phyloP scores from a whole-genome alignment of 2,888 invertebrate genomes.

The Tineola bisselliella region DNA sequence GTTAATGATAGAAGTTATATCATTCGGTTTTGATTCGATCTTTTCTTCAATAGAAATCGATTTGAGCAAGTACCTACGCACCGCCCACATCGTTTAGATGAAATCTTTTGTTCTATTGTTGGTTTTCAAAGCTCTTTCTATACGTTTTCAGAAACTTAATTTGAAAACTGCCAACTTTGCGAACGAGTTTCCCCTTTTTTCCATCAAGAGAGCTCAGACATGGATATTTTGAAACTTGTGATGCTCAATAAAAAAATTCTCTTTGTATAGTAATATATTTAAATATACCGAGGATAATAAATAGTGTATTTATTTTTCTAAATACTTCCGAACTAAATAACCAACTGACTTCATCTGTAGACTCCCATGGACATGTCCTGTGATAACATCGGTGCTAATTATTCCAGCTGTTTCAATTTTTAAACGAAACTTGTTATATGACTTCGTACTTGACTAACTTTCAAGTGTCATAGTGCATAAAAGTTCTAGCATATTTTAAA shows the following conservation, averaged over 20 bases:
- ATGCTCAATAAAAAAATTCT: no score
- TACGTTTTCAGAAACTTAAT: slow-evolving; percentile 29
- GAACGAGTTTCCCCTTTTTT: slow-evolving; percentile 25
- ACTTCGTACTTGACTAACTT: no score
- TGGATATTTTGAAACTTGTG: background rate
- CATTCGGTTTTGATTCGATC: background rate
- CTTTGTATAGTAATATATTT: no score
- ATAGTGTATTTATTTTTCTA: no score
- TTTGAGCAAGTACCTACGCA: slow-evolving; percentile 28
- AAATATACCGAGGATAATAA: no score
- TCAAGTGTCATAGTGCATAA: no score
- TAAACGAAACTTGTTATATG: no score
- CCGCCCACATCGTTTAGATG: slow-evolving; percentile 32
- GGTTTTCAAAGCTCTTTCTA: slow-evolving; percentile 20
- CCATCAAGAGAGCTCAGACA: background rate
- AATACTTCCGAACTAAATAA: no score
- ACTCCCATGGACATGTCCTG: no score
- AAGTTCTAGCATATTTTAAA: slow-evolving; percentile 8
- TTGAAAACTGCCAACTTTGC: slow-evolving; percentile 28
- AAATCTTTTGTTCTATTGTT: slow-evolving; percentile 37
- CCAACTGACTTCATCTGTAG: no score
- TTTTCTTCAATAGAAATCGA: slow-evolving; percentile 4
- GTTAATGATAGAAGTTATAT: background rate
- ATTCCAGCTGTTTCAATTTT: no score
- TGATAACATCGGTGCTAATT: no score